Evolutionary conservation across 2,797 vertebrate species (phyloP).

Genomic region (Anabacerthia variegaticeps): DNA sequence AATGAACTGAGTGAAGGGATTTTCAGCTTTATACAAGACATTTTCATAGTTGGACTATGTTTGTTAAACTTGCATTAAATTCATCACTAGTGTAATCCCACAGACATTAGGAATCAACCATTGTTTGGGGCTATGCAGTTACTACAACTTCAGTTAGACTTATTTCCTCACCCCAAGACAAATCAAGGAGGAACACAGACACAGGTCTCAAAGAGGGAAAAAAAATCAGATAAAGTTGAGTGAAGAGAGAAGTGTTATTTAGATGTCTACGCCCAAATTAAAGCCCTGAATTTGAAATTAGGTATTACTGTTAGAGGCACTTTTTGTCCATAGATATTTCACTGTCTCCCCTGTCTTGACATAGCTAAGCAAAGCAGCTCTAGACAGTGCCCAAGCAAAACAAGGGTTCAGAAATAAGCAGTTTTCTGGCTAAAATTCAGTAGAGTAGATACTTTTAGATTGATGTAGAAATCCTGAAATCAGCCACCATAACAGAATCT

Average conservation of each 20-base stretch:
- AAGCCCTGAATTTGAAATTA: neutral
- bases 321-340: neutral
- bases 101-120: neutral
- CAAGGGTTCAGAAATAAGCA: neutral
- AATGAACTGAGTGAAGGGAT: neutral
- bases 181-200: neutral
- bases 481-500: neutral
- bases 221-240: neutral
- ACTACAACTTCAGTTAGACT: neutral
- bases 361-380: neutral
- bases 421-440: neutral
- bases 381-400: accelerated
- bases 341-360: neutral
- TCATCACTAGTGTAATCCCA: neutral
- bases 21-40: neutral
- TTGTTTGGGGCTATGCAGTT: neutral
- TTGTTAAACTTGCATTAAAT: slow-evolving; percentile 9
- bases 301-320: neutral
- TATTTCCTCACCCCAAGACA: neutral
- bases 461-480: neutral
- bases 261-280: neutral
- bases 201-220: neutral
- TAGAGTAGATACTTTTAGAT: neutral
- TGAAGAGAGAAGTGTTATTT: neutral
- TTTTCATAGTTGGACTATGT: neutral